Evolutionary conservation across 2,888 invertebrate genomes (phyloP), one percentile per base, ranked within the genome.

Genomic region (Philonicus albiceps): DNA sequence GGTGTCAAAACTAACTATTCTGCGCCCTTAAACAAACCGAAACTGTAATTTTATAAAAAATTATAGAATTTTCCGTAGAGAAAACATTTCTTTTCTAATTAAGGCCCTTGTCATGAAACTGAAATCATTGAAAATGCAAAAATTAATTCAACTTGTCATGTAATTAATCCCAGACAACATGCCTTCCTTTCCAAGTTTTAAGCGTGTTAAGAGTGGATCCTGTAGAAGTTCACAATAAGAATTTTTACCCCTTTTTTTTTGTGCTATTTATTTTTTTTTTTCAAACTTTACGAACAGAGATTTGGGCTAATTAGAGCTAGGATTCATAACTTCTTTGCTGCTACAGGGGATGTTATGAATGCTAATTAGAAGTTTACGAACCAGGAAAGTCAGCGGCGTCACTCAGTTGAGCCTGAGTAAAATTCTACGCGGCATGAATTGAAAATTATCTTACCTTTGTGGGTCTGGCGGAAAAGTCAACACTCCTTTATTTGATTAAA

Each of bases 361-460:
- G 74, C 74, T 74, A 74, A 74, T 74, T 74, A 74, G 74, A 74
- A 37, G 74, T 37, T 74, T 74, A 74, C 37, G 74, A 74, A 34
- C 74, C 37, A 19, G 34, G 74, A 31, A 30, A 74, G 37, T 74
- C 37, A 11, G 31, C 49, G 16, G 31, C 74, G 31, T 31, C 37
- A 37, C 74, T 74, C 74, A 74, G n/a, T 37, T 74, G n/a, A n/a
- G 74, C 31, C 16, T 13, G 31, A 74, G 74, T 34, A 34, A 34
- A 34, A 74, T 34, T 74, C n/a, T n/a, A 74, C 74, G 74, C 37
- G 74, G 37, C 31, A 34, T 74, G 74, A 74, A 74, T 74, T 74
- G 31, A 74, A 74, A 74, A 74, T 74, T 74, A 74, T 31, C 37
- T 37, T 74, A 37, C 74, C 74, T 74, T 34, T 74, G 37, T 30